Percentiles rank a stretch among this genome's conserved stretches.
Evolutionary conservation across 2,113 vertebrate genomes (phyloP).

Genomic region (Passerina amoena): DNA sequence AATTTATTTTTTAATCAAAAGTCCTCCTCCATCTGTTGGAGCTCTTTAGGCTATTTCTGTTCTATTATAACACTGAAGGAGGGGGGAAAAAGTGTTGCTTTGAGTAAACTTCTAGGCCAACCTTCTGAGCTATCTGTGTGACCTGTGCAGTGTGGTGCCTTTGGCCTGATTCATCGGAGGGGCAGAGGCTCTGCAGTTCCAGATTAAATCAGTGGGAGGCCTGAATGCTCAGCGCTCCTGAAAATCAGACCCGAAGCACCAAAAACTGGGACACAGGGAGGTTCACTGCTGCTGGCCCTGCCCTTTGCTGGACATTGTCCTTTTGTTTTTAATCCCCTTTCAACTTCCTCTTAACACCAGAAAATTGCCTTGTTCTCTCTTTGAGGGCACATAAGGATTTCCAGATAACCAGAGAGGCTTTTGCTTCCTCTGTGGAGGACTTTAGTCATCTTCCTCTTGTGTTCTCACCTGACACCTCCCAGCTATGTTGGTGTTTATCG

Average conservation of each 20-base stretch:
- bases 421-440: not conserved
- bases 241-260: not conserved
- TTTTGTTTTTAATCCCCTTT: not conserved
- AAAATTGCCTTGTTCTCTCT: not conserved
- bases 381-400: not conserved
- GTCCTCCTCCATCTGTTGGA: constrained; percentile 22
- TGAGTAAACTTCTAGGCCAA: not conserved
- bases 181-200: constrained; percentile 37
- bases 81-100: not conserved
- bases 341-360: not conserved
- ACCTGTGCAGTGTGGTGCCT: not conserved
- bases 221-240: not conserved
- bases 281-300: not conserved
- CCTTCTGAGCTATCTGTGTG: not conserved
- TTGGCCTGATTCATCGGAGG: not conserved
- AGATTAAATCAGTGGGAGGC: constrained; percentile 37
- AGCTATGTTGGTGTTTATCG: not conserved
- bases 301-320: not conserved
- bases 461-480: not conserved
- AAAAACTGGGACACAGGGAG: not conserved
- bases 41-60: constrained; percentile 30
- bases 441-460: not conserved
- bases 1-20: constrained; percentile 56
- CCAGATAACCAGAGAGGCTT: not conserved
- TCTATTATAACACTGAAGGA: not conserved